These are phyloP conservation scores for Triplophysa yarkandensis DNA, from an alignment of 2,797 vertebrate genomes.

Conservation along the genomic window DNA sequence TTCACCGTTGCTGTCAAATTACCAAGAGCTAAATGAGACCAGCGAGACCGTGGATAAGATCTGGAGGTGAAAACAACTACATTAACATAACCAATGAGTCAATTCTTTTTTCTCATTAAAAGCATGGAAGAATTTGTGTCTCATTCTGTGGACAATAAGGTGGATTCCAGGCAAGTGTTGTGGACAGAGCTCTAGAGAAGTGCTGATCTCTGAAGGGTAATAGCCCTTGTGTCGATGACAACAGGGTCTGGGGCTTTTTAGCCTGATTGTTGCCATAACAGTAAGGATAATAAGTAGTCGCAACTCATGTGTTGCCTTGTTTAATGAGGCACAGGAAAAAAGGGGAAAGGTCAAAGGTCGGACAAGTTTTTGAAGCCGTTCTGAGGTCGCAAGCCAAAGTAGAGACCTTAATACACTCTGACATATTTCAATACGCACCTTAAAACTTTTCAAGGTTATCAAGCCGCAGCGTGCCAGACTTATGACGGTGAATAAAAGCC, in stretches of 20 bases:
- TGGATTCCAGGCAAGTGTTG: constrained; percentile 68
- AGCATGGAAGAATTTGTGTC: constrained; percentile 74
- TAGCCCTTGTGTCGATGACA: constrained; percentile 67
- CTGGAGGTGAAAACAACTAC: constrained; percentile 71
- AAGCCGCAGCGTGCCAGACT: constrained; percentile 44
- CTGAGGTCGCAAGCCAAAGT: constrained; percentile 37
- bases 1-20: constrained; percentile 67
- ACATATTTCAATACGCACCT: constrained; percentile 33
- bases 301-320: constrained; percentile 67
- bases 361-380: constrained; percentile 53
- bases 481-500: constrained; percentile 47
- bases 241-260: constrained; percentile 73
- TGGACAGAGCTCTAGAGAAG: constrained; percentile 57
- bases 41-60: constrained; percentile 66
- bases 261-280: constrained; percentile 72
- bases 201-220: constrained; percentile 63
- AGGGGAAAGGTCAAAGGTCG: constrained; percentile 66
- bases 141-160: constrained; percentile 71
- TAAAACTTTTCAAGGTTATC: constrained; percentile 52
- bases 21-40: constrained; percentile 68
- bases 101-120: constrained; percentile 69
- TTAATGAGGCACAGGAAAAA: constrained; percentile 71
- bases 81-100: constrained; percentile 75
- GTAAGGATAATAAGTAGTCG: constrained; percentile 69
- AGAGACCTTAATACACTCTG: constrained; percentile 21